Base-by-base conservation (phyloP, 2,113 vertebrate species). In the Uria aalge region DNA sequence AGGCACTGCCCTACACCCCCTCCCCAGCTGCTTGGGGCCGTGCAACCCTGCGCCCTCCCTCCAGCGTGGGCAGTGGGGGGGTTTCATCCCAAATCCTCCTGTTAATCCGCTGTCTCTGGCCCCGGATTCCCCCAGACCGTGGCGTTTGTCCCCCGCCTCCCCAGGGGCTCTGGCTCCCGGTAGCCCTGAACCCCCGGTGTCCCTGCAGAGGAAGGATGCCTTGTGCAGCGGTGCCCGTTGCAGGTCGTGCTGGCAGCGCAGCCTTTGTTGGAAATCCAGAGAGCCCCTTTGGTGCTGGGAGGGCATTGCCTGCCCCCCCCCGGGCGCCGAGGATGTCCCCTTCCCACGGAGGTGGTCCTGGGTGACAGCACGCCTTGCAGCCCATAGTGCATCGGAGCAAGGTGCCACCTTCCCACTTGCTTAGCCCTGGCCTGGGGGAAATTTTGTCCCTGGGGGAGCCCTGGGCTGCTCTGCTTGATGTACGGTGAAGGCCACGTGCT, bases 401-500 rank as follows among this genome's bases (percentile, higher is more conserved):
- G 2, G n/a, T 27, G 47, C 34, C 15, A 1, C 57, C 29, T 57
- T 38, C 60, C 77, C 9, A 0, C 43, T 15, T 7, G 22, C 43
- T 67, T 14, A 32, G 16, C 69, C 34, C 60, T 17, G 43, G 11
- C 26, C 36, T 52, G n/a, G 22, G 47, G 38, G 5, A 16, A 12
- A 16, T 0, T 16, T 5, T 16, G 55, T 48, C 43, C 22, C 45
- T 15, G 4, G 50, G 66, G 15, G 40, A 40, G 27, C 56, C 50
- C 50, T 32, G 74, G 45, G 43, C 27, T 22, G 4, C 52, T 53
- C 55, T 4, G 8, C 53, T 30, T 3, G 6, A 4, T 7, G 38
- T n/a, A 3, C 15, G 12, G 2, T 15, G 48, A 21, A 3, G 40
- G 6, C 59, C 24, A 2, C 0, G 27, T 11, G 45, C 32, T 24